Base-by-base conservation (phyloP, 1,140 invertebrate species). In the Trinorchestia longiramus region DNA sequence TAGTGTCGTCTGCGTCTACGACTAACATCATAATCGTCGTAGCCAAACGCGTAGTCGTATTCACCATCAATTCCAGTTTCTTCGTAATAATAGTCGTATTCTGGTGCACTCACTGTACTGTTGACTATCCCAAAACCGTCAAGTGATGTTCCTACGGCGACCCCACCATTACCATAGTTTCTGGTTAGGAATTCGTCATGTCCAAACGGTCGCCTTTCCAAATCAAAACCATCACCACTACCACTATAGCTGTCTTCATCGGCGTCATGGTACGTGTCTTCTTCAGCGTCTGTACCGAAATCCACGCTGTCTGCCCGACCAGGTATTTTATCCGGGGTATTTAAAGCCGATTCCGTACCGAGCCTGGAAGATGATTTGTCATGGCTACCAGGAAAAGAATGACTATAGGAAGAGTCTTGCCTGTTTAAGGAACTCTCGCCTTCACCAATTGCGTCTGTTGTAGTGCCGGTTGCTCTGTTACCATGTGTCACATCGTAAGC, bases 71-170 rank as follows among this genome's bases (percentile, higher is more conserved):
- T 40, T 94, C 43, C 92, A 44, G 43, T 43, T 19, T 43, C 92
- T 47, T 94, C 92, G 36, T 94, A 94, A 40, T 94, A 94, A 45
- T 94, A 94, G 11, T 94, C 92, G 44, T 94, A 94, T 43, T 44
- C 43, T n/a, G 92, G 44, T 45, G 19, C 43, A 94, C 92, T 94
- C 0, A 77, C 62, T 77, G 92, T 47, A 47, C 92, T 94, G 40
- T 94, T 94, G 36, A 44, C 92, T n/a, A 94, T 94, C 43, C 45
- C 92, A 94, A 94, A 94, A 45, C 92, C 92, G n/a, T 94, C 44
- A 42, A 94, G 19, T 94, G 92, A 94, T 94, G 92, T n/a, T 44
- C 43, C 19, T 40, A 94, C 44, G 17, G 3, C 36, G 43, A 40
- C 36, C 43, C 43, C 43, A 6, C 41, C 41, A 43, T 11, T 44